Conservation (phyloP, 1,140 invertebrate species). For the Papilio helenus region DNA sequence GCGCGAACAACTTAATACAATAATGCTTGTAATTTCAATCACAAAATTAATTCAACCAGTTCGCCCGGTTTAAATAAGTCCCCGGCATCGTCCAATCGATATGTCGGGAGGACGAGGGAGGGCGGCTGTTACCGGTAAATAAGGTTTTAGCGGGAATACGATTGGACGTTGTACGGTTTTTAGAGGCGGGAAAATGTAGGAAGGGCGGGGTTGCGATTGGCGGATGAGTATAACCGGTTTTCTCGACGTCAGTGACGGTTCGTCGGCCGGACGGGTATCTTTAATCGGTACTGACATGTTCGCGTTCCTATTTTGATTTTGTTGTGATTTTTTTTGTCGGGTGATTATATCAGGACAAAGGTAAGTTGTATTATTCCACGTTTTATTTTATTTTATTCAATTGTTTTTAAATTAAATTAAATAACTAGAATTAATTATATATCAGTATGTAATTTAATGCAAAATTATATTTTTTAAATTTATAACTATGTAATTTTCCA, state of each 20-base stretch:
- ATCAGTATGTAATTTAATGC: too few relatives aligned
- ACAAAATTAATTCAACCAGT: slow-evolving; percentile 74
- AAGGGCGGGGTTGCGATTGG: slow-evolving; percentile 54
- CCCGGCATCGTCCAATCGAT: slow-evolving; percentile 74
- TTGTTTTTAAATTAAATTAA: neutral
- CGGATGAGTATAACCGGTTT: slow-evolving; percentile 27
- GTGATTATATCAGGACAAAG: neutral
- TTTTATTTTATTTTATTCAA: neutral
- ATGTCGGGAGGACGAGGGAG: slow-evolving; percentile 64
- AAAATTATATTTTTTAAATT: too few relatives aligned
- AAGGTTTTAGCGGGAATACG: slow-evolving; percentile 56
- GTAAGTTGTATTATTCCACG: neutral
- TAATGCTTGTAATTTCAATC: slow-evolving; percentile 76
- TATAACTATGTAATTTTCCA: neutral
- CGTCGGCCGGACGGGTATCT: slow-evolving; percentile 33
- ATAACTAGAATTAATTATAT: neutral
- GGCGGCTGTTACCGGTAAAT: slow-evolving; percentile 73
- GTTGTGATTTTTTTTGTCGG: slow-evolving; percentile 47
- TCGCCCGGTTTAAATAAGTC: slow-evolving; percentile 76
- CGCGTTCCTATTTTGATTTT: slow-evolving; percentile 51
- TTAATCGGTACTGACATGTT: slow-evolving; percentile 35
- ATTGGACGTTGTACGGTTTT: slow-evolving; percentile 55
- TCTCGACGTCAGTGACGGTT: slow-evolving; percentile 43
- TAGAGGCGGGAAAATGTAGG: slow-evolving; percentile 47
- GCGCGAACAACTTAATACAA: slow-evolving; percentile 73